Percentiles rank a stretch among this genome's conserved stretches.
phyloP scores from a whole-genome alignment of 2,888 invertebrate species.

The Saturnia japonica region DNA sequence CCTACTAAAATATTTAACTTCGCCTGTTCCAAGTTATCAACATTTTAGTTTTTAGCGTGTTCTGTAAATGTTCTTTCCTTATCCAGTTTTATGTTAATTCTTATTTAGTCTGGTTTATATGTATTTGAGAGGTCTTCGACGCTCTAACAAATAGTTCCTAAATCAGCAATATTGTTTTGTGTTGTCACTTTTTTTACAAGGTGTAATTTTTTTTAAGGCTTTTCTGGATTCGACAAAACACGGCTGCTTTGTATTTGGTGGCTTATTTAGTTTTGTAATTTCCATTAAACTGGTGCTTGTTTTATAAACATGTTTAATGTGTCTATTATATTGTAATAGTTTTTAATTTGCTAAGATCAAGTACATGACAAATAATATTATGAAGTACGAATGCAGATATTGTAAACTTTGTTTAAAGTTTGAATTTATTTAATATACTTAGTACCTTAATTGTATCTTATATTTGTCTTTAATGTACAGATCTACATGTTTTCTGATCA shows the following conservation, averaged over 20 bases:
- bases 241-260: constrained; percentile 16
- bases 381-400: constrained; percentile 26
- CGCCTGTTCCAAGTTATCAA: constrained; percentile 60
- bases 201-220: neutral
- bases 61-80: constrained; percentile 23
- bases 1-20: constrained; percentile 70
- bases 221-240: neutral
- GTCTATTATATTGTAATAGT: constrained; percentile 43
- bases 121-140: neutral
- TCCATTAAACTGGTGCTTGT: constrained; percentile 41
- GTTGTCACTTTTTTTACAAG: constrained; percentile 4
- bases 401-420: constrained; percentile 16
- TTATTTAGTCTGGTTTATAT: constrained; percentile 9
- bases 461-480: neutral
- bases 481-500: neutral
- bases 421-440: constrained; percentile 1
- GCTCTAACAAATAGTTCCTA: constrained; percentile 29
- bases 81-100: constrained; percentile 12
- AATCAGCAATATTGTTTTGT: constrained; percentile 23
- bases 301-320: constrained; percentile 37
- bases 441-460: neutral
- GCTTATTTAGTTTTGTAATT: constrained; percentile 18
- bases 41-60: constrained; percentile 61
- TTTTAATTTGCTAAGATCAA: constrained; percentile 34
- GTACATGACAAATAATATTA: constrained; percentile 38